Base-by-base conservation (phyloP, 2,797 vertebrate genomes). In the Lepilemur septentrionalis region DNA sequence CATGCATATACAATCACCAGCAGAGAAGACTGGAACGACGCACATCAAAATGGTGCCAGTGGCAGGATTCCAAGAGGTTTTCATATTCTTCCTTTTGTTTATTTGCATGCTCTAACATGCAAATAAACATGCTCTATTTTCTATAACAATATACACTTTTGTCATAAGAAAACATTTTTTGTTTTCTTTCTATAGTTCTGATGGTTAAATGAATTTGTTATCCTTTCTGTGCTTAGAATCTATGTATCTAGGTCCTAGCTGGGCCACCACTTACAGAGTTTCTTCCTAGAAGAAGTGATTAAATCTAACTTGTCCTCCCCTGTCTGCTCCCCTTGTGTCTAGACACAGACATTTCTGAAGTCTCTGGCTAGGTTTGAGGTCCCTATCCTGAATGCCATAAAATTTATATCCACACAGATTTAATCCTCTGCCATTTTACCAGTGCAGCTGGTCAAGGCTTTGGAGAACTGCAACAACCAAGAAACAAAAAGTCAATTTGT, bases 141-240 rank as follows among this genome's bases (percentile, higher is more conserved):
- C 57, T 82, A 88, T 41, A 75, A 80, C 89, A 25, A 75, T n/a
- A 73, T 41, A 69, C 55, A 22, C 20, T 79, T 52, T 65, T 48
- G 28, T 55, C 9, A 50, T 88, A 73, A 87, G 30, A 69, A 88
- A 76, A 50, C 28, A 61, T 32, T 52, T 35, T 55, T 43, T 35
- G 8, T 55, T 46, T 85, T 46, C 23, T 30, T 25, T 61, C 59
- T 87, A 4, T 57, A 84, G 84, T 67, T 92, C 61, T 38, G 72
- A 90, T 22, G 87, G 32, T 57, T 91, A 82, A 78, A 52, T 75
- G 12, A 70, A 55, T 81, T n/a, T 76, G 20, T 81, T 78, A 38
- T 75, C 41, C 95, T 92, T 76, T n/a, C 46, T 73, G n/a, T 23
- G 43, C n/a, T 92, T 94, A 91, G 55, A 90, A 82, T 85, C 72